Evolutionary conservation across 1,140 invertebrate genomes (phyloP).

Genomic region (Bilobella aurantiaca): DNA sequence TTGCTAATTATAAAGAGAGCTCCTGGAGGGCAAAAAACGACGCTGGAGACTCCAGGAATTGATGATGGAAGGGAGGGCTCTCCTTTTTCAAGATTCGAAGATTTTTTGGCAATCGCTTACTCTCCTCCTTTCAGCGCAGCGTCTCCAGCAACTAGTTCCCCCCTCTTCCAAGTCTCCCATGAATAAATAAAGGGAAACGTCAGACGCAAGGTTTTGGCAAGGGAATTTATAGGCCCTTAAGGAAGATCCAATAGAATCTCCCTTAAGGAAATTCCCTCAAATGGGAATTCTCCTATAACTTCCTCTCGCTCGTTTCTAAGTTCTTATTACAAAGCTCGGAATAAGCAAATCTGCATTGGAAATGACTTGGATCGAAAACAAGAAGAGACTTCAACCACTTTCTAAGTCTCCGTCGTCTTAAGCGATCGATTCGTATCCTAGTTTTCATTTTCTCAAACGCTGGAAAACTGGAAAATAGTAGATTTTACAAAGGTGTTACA

Average conservation of each 20-base stretch:
- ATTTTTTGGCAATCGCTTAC: background rate
- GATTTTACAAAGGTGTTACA: too few species aligned
- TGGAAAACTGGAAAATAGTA: too few species aligned
- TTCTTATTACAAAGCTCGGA: background rate
- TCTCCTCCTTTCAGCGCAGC: background rate
- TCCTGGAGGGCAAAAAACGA: background rate
- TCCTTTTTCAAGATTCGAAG: too few species aligned
- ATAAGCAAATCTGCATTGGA: background rate
- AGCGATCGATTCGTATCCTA: background rate
- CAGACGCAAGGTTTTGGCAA: background rate
- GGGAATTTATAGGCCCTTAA: conserved; percentile 1
- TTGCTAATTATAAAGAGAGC: background rate
- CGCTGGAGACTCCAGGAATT: background rate
- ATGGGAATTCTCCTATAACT: conserved; percentile 2
- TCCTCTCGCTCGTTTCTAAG: background rate
- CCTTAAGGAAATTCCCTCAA: background rate
- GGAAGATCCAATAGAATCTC: background rate
- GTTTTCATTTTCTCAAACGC: background rate
- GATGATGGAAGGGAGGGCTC: background rate
- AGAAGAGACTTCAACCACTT: background rate
- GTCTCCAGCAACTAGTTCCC: too few species aligned
- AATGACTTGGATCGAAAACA: background rate
- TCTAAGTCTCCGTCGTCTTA: background rate
- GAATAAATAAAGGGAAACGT: conserved; percentile 2
- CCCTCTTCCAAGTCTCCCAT: too few species aligned